Base-by-base conservation (phyloP, 2,888 invertebrate species). In the Lycia hirtaria region DNA sequence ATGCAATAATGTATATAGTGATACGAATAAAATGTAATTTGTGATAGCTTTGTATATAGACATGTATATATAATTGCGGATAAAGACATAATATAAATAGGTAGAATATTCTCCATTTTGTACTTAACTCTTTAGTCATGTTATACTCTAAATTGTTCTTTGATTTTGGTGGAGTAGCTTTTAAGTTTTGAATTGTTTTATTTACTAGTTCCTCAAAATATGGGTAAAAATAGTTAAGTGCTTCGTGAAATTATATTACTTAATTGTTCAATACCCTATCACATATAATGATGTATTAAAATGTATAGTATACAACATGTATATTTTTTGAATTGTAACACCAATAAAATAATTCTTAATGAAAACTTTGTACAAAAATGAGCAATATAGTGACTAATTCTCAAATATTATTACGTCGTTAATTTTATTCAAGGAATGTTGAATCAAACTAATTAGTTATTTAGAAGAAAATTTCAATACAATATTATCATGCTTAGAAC, bases 1-100 rank as follows among this genome's bases (percentile, higher is more conserved):
- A 84, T 80, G 91, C 91, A 91, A 92, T 92, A 90, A 88, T 92
- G 92, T 92, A 91, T 80, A 92, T 91, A 92, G 85, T 87, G 85
- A 87, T 86, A 88, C 83, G 76, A 82, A 80, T 86, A 84, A 86
- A 85, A 80, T 86, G 84, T 90, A 89, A 88, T 88, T 88, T 92
- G 91, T 92, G 92, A 92, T 92, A 92, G 90, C 85, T 87, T 87
- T 92, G 92, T 91, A 91, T 65, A 91, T 91, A 90, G 76, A 81
- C 75, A 64, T 91, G 91, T 91, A 91, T 81, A 91, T 90, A 89
- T 77, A 81, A 72, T 78, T 83, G 81, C 82, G 77, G 73, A 83
- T 81, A 83, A 87, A 86, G 80, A 83, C 81, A 80, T 81, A 80
- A 63, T 69, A 70, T 76, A 76, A 71, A 76, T 67, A 67, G 61